Evolutionary conservation across 1,140 invertebrate species (phyloP).

Genomic region (Daktulosphaira vitifoliae): DNA sequence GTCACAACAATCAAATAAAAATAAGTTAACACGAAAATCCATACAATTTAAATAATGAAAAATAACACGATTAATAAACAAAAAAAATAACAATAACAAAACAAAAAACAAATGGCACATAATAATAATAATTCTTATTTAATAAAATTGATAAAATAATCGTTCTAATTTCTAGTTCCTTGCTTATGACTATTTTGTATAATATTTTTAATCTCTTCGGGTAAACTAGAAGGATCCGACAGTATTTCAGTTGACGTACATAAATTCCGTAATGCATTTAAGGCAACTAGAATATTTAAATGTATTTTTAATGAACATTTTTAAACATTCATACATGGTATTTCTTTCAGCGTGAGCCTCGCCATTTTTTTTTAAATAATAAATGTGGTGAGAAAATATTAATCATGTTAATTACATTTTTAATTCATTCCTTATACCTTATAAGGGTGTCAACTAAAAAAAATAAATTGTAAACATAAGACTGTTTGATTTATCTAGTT

Average conservation of each 20-base stretch:
- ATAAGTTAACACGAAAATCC: conserved; percentile 5
- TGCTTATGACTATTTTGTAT: conserved; percentile 10
- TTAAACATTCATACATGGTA: too few species aligned
- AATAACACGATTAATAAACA: conserved; percentile 9
- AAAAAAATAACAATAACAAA: conserved; percentile 15
- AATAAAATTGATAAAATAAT: background rate
- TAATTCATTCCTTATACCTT: too few species aligned
- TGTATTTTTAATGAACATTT: background rate
- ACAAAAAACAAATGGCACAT: conserved; percentile 15
- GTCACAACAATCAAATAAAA: background rate
- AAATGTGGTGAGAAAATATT: too few species aligned
- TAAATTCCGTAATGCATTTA: conserved; percentile 81
- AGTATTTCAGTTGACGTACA: conserved; percentile 90
- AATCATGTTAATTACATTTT: too few species aligned
- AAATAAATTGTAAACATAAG: too few species aligned
- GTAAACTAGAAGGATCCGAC: conserved; percentile 73
- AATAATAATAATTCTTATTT: background rate
- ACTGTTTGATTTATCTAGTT: too few species aligned
- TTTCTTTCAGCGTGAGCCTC: too few species aligned
- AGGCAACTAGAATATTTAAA: conserved; percentile 61
- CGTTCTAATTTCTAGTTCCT: conserved; percentile 13
- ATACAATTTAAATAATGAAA: conserved; percentile 9
- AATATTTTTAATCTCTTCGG: conserved; percentile 61
- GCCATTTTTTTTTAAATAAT: too few species aligned
- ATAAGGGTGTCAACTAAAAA: too few species aligned